Conservation (phyloP, 2,797 vertebrate genomes). For the Scomberomorus guttatus region DNA sequence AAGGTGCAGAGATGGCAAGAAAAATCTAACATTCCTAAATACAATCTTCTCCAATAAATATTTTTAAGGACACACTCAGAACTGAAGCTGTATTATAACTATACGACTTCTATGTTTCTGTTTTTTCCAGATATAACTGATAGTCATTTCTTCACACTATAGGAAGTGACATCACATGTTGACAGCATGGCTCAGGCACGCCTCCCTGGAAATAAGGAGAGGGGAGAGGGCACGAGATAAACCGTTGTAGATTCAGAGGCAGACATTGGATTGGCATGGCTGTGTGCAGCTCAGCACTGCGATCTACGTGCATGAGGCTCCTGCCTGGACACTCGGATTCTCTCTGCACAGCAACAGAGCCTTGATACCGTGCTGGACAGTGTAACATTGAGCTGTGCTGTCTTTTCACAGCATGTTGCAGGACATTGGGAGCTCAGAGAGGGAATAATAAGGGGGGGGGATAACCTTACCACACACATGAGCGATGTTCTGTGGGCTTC, state of each 20-base stretch:
- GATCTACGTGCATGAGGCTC: slow-evolving; percentile 73
- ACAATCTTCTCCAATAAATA: not conserved
- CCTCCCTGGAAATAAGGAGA: slow-evolving; percentile 76
- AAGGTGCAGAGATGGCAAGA: not conserved
- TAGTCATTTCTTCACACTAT: slow-evolving; percentile 57
- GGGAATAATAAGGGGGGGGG: slow-evolving; percentile 60
- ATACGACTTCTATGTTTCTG: not conserved
- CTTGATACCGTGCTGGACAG: slow-evolving; percentile 67
- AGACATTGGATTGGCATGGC: slow-evolving; percentile 76
- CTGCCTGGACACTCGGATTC: slow-evolving; percentile 75
- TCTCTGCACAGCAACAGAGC: slow-evolving; percentile 76
- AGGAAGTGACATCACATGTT: slow-evolving; percentile 87
- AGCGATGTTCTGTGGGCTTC: slow-evolving; percentile 72
- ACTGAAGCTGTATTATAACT: not conserved
- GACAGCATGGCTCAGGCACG: slow-evolving; percentile 78
- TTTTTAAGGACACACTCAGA: not conserved
- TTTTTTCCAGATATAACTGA: slow-evolving; percentile 27
- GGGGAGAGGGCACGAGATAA: slow-evolving; percentile 77
- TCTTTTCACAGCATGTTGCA: slow-evolving; percentile 70
- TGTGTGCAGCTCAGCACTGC: slow-evolving; percentile 69
- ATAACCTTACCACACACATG: slow-evolving; percentile 70
- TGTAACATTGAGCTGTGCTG: slow-evolving; percentile 62
- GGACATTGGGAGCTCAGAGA: slow-evolving; percentile 62
- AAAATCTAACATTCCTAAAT: not conserved
- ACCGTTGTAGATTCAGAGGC: slow-evolving; percentile 71